phyloP scores from a whole-genome alignment of 1,140 invertebrate species.

The Drosophila seguyi region DNA sequence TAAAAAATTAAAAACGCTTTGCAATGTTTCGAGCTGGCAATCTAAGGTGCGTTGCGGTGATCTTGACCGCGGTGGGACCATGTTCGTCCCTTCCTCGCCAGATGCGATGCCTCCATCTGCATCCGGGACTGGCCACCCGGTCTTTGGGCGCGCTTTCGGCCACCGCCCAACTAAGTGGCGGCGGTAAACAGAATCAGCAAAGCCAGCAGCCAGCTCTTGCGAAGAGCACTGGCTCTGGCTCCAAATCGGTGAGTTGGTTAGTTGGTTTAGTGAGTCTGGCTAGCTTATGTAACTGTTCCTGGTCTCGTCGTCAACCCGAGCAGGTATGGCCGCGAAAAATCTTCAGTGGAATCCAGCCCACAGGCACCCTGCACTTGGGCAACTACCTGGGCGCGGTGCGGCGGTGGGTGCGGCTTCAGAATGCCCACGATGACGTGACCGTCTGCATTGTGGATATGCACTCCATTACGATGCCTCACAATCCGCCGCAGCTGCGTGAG shows the following conservation, averaged over 20 bases:
- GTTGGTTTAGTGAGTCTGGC: neutral
- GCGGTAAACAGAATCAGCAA: constrained; percentile 3
- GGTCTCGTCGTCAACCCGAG: neutral
- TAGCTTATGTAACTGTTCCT: constrained; percentile 25
- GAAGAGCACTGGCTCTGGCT: no score
- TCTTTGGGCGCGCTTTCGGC: constrained; percentile 3
- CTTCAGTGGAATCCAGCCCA: constrained; percentile 98
- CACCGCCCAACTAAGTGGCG: constrained; percentile 16
- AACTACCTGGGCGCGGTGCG: constrained; percentile 98
- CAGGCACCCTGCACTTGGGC: constrained; percentile 96
- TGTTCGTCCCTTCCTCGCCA: neutral
- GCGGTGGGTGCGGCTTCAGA: constrained; percentile 94
- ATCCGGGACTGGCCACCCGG: neutral
- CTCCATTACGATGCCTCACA: constrained; percentile 95
- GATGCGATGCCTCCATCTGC: neutral
- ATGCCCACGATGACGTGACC: constrained; percentile 89
- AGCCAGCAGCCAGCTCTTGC: neutral
- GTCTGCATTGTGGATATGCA: constrained; percentile 97
- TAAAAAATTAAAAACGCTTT: constrained; percentile 46
- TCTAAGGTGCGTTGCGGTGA: neutral
- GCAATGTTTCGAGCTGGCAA: constrained; percentile 63
- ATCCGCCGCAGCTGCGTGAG: constrained; percentile 88
- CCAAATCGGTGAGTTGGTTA: constrained; percentile 7
- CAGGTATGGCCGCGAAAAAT: constrained; percentile 87
- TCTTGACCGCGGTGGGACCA: neutral